Conservation (phyloP, 2,797 vertebrate species). For the Poecilia gillii region DNA sequence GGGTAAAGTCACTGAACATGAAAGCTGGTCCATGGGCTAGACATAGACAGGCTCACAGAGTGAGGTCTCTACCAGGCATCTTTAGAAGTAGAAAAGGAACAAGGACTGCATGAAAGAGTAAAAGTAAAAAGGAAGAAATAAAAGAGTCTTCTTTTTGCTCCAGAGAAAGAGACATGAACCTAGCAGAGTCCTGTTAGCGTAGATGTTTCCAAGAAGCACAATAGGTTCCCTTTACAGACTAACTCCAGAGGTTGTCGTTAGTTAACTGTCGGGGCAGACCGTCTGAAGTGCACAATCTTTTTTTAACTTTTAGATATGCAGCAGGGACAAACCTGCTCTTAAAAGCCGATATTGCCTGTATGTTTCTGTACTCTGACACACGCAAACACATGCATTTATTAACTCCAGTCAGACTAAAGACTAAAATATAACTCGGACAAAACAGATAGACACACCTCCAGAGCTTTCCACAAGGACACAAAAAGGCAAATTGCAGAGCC, state of each 20-base stretch:
- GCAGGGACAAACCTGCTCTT: slow-evolving; percentile 49
- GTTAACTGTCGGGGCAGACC: slow-evolving; percentile 59
- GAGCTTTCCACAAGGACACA: slow-evolving; percentile 35
- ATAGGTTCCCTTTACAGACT: slow-evolving; percentile 48
- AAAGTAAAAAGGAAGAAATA: background rate
- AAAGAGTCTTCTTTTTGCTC: slow-evolving; percentile 32
- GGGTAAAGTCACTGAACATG: slow-evolving; percentile 52
- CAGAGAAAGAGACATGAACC: slow-evolving; percentile 40
- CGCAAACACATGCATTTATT: slow-evolving; percentile 19
- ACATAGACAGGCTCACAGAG: slow-evolving; percentile 35
- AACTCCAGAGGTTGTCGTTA: slow-evolving; percentile 59
- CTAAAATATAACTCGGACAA: slow-evolving; percentile 40
- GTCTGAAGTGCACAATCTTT: slow-evolving; percentile 25
- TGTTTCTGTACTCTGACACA: slow-evolving; percentile 20
- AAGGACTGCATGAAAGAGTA: slow-evolving; percentile 8
- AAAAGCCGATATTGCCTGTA: slow-evolving; percentile 47
- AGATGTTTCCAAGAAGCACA: slow-evolving; percentile 48
- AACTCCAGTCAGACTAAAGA: slow-evolving; percentile 32
- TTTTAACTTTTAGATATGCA: slow-evolving; percentile 31
- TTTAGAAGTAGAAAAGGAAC: slow-evolving; percentile 13
- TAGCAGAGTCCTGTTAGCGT: slow-evolving; percentile 56
- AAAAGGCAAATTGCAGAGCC: slow-evolving; percentile 3
- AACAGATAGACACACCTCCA: slow-evolving; percentile 26
- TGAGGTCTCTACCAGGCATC: slow-evolving; percentile 19
- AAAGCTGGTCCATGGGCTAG: slow-evolving; percentile 55